Percentiles rank a stretch among this genome's conserved stretches.
phyloP scores from a whole-genome alignment of 2,888 invertebrate species.

The Caenorhabditis plicata region DNA sequence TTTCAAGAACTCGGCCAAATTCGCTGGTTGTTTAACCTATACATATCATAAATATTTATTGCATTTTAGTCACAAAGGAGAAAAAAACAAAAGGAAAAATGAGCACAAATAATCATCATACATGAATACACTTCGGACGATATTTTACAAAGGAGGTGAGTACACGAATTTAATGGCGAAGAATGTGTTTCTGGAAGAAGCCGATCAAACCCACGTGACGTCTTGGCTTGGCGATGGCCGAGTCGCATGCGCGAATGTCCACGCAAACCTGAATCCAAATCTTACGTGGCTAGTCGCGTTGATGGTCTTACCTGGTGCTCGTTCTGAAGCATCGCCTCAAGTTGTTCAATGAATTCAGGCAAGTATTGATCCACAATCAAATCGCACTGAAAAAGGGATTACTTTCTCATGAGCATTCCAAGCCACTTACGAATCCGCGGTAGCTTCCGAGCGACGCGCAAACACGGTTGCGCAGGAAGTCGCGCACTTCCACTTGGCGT shows the following conservation, averaged over 20 bases:
- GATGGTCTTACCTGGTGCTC: constrained; percentile 39
- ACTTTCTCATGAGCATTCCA: not conserved
- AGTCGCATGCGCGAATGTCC: constrained; percentile 22
- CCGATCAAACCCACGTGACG: constrained; percentile 30
- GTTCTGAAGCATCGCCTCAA: constrained; percentile 54
- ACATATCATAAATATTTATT: too few species aligned
- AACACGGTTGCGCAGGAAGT: constrained; percentile 50
- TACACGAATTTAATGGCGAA: constrained; percentile 3
- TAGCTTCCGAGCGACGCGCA: constrained; percentile 56
- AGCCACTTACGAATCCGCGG: constrained; percentile 49
- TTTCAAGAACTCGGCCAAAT: constrained; percentile 24
- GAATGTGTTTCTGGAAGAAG: constrained; percentile 23
- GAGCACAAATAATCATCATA: too few species aligned
- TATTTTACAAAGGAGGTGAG: not conserved
- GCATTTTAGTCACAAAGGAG: not conserved
- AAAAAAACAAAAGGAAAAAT: not conserved
- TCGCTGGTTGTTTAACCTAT: too few species aligned
- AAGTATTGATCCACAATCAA: constrained; percentile 59
- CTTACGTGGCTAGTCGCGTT: constrained; percentile 1
- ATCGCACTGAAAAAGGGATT: constrained; percentile 48
- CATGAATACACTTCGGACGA: constrained; percentile 1
- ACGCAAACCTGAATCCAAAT: constrained; percentile 22
- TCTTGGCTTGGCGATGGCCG: constrained; percentile 3
- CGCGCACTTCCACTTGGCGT: constrained; percentile 40
- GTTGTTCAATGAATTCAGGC: constrained; percentile 60